Evolutionary conservation across 2,113 vertebrate genomes (phyloP), one percentile per base, ranked within the genome.

Genomic region (Alces alces): DNA sequence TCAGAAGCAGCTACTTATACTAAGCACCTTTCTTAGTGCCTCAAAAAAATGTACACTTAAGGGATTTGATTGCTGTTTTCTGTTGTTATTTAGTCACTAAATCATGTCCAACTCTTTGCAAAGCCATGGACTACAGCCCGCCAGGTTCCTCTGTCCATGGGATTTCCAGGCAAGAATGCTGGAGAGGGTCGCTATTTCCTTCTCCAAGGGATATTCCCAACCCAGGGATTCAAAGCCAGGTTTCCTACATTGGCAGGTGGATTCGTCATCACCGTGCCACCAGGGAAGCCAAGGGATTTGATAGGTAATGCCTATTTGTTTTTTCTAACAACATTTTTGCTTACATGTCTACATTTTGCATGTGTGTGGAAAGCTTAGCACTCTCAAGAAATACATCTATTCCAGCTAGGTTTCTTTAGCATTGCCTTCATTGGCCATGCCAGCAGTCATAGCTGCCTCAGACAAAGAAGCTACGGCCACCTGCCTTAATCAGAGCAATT

Each of bases 231-330:
- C 70, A 73, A 43, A 43, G 11, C 70, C 23, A 76, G 23, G 70
- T 43, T 12, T 76, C 70, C 25, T 27, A 2, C 23, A 76, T 76
- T 27, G 70, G 70, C 23, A 43, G 70, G 39, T 43, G 39, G 21
- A 43, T 76, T 43, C 70, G 7, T 76, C 23, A 27, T 13, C 39
- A 7, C 6, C 7, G 36, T 43, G 39, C 6, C 70, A 43, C 39
- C 70, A 43, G 12, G 28, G 39, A 43, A 43, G 39, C 70, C 39
- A 57, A 52, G 45, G 50, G 6, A 82, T 7, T 87, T 36, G 47
- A 39, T 55, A 10, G 21, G 1, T 2, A 60, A 70, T 7, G 7
- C 0, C 2, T 52, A 3, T 33, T 50, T 52, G 8, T 1, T 39
- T 60, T 83, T 92, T 47, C 33, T 92, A 23, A 70, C n/a, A 39